phyloP scores from a whole-genome alignment of 2,888 invertebrate species.

The Mythimna pallens region DNA sequence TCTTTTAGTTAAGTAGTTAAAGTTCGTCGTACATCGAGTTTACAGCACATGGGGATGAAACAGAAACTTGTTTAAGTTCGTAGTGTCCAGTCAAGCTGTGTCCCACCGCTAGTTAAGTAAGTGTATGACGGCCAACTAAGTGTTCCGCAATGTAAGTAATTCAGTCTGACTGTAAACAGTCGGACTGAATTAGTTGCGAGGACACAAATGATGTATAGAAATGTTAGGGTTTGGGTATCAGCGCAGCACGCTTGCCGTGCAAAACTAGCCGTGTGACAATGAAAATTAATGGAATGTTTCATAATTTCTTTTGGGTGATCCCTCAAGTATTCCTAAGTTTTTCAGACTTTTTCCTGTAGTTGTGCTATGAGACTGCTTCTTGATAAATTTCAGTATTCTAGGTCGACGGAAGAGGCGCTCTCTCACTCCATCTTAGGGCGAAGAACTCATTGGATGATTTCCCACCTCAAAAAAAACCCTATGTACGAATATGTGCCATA shows the following conservation, averaged over 20 bases:
- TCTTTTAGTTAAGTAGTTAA: neutral
- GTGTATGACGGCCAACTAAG: conserved; percentile 35
- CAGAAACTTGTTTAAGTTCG: conserved; percentile 18
- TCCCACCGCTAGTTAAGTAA: conserved; percentile 32
- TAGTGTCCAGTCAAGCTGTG: conserved; percentile 30
- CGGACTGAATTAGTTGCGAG: conserved; percentile 15
- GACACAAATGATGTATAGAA: conserved; percentile 25
- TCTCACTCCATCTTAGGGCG: too few relatives aligned
- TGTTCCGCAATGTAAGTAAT: conserved; percentile 33
- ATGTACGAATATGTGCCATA: too few relatives aligned
- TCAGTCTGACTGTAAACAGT: conserved; percentile 39
- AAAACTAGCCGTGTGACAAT: too few relatives aligned
- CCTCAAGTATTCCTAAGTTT: too few relatives aligned
- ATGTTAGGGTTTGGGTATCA: neutral
- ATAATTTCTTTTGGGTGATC: too few relatives aligned
- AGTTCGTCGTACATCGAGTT: neutral
- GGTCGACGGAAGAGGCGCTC: too few relatives aligned
- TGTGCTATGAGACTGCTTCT: too few relatives aligned
- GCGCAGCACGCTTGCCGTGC: neutral
- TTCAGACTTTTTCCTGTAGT: too few relatives aligned
- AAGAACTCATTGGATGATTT: too few relatives aligned
- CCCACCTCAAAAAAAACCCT: too few relatives aligned
- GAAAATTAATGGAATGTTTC: too few relatives aligned
- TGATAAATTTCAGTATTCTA: too few relatives aligned
- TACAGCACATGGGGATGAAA: conserved; percentile 1